phyloP scores from a whole-genome alignment of 2,888 invertebrate genomes.

The Fragum whitleyi region DNA sequence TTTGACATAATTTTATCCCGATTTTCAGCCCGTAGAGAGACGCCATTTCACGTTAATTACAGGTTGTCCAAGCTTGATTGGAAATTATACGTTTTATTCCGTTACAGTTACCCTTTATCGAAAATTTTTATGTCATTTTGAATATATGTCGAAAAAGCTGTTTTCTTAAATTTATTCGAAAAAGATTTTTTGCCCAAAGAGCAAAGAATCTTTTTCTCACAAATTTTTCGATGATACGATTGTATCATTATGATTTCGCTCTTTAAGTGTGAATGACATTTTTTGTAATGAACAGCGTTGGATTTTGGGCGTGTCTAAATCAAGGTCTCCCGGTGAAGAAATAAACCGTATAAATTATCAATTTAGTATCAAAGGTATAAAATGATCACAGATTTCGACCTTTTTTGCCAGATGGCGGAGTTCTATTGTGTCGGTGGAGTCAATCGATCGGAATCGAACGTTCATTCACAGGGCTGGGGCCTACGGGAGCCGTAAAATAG shows the following conservation, averaged over 20 bases:
- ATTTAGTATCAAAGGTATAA: constrained; percentile 60
- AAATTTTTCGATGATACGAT: too few species aligned
- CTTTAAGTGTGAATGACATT: too few species aligned
- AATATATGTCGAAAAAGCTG: too few species aligned
- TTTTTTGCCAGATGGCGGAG: constrained; percentile 51
- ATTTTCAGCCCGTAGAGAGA: constrained; percentile 49
- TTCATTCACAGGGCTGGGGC: constrained; percentile 49
- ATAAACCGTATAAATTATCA: constrained; percentile 62
- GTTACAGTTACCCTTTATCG: constrained; percentile 1
- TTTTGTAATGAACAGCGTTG: neutral
- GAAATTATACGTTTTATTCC: constrained; percentile 49
- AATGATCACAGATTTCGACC: constrained; percentile 54
- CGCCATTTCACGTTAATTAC: constrained; percentile 57
- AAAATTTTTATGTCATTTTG: neutral
- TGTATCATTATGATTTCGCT: too few species aligned
- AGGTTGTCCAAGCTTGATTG: constrained; percentile 44
- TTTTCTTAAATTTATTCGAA: too few species aligned
- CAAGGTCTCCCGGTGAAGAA: neutral
- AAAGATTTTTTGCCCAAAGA: too few species aligned
- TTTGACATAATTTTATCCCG: constrained; percentile 65
- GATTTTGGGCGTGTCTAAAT: neutral
- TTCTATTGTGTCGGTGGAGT: constrained; percentile 53
- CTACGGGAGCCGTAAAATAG: constrained; percentile 41
- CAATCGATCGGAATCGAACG: constrained; percentile 61
- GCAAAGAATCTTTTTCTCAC: too few species aligned